These are phyloP conservation scores for Schizotus pectinicornis DNA, from an alignment of 2,888 invertebrate species.

Conservation along the genomic window DNA sequence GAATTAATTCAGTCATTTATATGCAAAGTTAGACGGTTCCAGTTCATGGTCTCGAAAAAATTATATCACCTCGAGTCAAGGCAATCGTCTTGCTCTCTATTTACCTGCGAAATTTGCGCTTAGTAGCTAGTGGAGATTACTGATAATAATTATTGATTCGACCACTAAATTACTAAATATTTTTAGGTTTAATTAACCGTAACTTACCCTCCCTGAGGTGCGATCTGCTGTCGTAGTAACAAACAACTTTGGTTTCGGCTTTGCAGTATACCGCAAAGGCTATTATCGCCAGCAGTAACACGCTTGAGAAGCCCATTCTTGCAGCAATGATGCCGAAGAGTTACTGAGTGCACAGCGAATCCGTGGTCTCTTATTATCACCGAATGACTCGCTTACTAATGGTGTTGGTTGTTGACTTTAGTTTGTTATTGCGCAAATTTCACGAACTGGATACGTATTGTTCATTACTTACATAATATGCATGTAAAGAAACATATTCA, in stretches of 20 bases:
- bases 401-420: too few species aligned
- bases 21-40: background rate
- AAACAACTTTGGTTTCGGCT: constrained; percentile 67
- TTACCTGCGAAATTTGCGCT: background rate
- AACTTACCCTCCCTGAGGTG: constrained; percentile 72
- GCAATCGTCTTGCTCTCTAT: constrained; percentile 1
- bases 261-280: constrained; percentile 33
- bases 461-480: background rate
- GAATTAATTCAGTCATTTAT: too few species aligned
- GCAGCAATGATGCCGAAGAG: too few species aligned
- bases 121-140: too few species aligned
- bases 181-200: background rate
- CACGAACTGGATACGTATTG: too few species aligned
- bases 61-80: constrained; percentile 9
- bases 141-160: background rate
- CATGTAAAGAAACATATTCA: too few species aligned
- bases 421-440: too few species aligned
- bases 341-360: too few species aligned
- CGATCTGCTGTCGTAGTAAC: constrained; percentile 76
- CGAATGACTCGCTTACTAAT: too few species aligned
- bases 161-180: background rate
- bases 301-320: constrained; percentile 11
- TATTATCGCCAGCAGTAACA: constrained; percentile 28
- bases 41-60: constrained; percentile 16
- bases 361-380: too few species aligned